Evolutionary conservation across 2,113 vertebrate species (phyloP), one percentile per base, ranked within the genome.

Genomic region (Cynocephalus volans): DNA sequence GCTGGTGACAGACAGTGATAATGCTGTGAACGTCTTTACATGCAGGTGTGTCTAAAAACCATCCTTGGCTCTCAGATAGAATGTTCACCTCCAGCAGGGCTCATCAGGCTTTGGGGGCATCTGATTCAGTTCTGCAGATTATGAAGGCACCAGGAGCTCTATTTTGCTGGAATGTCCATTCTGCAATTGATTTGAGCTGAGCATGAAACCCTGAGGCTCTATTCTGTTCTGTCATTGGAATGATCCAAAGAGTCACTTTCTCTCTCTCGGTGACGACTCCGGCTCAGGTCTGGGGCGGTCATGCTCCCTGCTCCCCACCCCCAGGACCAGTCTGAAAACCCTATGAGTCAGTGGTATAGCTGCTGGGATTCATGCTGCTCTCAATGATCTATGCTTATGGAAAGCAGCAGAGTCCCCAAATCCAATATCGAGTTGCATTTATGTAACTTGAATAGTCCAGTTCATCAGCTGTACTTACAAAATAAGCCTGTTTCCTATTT

Each of bases 141-240:
- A 10, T n/a, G 23, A 79, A 85, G 33, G 31, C 28, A 17, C 41
- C 15, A 19, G n/a, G 23, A 48, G 45, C 70, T 83, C 50, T 50
- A 18, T 45, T 50, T 76, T 50, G 75, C 76, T 77, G 54, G 23
- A 11, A 14, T 33, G 52, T n/a, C 36, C 48, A 6, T 73, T 45
- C 79, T 86, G 87, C 31, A 84, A 70, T 33, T 69, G 79, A 81
- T 28, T 24, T 9, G 79, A 70, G 36, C 62, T 26, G n/a, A 97
- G 79, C 24, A 3, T 0, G 52, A 45, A 54, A 54, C n/a, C 90
- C 73, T 1, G 6, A 7, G 36, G 72, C 33, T 79, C 80, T 70
- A 24, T 84, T 90, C 75, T 84, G 52, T 67, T 62, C 9, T 64
- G 1, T 79, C 69, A 23, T 7, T 73, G 62, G 65, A 67, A 60